Percentiles rank a stretch among this genome's conserved stretches.
phyloP scores from a whole-genome alignment of 2,113 vertebrate species.

The Limanda limanda region DNA sequence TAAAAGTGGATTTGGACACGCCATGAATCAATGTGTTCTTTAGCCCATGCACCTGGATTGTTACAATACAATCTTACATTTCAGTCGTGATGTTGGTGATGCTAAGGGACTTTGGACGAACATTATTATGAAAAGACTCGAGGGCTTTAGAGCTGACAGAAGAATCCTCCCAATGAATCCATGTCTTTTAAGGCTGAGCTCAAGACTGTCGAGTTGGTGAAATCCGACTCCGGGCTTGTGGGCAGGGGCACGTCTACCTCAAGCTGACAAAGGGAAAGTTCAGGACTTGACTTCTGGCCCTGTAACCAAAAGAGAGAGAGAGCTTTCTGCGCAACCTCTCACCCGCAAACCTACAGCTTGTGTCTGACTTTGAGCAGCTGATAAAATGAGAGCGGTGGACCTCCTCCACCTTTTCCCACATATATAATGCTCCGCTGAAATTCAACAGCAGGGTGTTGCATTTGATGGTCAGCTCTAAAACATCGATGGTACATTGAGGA shows the following conservation, averaged over 20 bases:
- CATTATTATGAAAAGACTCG: conserved; percentile 9
- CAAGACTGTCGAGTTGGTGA: conserved; percentile 48
- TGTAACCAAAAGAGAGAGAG: conserved; percentile 35
- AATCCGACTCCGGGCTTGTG: conserved; percentile 48
- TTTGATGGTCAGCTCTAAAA: conserved; percentile 51
- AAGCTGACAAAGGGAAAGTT: conserved; percentile 61
- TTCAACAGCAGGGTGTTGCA: conserved; percentile 57
- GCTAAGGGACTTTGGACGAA: background rate
- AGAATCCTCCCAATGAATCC: conserved; percentile 29
- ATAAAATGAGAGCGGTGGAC: conserved; percentile 3
- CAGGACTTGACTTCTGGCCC: conserved; percentile 41
- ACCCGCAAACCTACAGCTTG: conserved; percentile 19
- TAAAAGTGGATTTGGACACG: background rate
- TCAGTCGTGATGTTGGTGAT: background rate
- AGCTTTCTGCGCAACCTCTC: conserved; percentile 17
- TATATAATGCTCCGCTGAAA: conserved; percentile 43
- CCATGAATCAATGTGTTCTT: background rate
- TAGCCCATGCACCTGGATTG: background rate
- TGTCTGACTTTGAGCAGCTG: conserved; percentile 8
- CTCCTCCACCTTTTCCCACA: conserved; percentile 14
- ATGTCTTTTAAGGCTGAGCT: conserved; percentile 24
- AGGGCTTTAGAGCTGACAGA: conserved; percentile 32
- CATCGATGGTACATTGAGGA: conserved; percentile 33
- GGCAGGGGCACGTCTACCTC: conserved; percentile 20
- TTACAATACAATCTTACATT: background rate